A percentile compares a stretch with the other conserved stretches of the same genome.
These are phyloP conservation scores for Campoplex capitator DNA, from an alignment of 2,888 invertebrate genomes.

Conservation along the genomic window DNA sequence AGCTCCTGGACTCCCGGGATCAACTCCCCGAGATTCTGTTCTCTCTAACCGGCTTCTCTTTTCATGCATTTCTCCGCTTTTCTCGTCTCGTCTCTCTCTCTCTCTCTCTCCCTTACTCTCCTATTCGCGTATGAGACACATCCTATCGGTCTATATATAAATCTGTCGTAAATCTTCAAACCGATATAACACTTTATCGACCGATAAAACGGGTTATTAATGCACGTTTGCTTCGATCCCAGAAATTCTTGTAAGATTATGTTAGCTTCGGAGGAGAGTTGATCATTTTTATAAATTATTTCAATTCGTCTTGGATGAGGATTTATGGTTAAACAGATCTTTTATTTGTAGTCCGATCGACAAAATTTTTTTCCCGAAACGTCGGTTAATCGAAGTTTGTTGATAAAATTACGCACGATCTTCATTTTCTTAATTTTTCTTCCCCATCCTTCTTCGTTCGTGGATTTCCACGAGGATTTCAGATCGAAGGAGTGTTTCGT, in stretches of 20 bases:
- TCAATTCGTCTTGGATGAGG: background rate
- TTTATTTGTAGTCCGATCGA: background rate
- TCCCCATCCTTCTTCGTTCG: background rate
- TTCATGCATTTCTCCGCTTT: constrained; percentile 16
- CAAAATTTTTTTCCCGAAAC: too few species aligned
- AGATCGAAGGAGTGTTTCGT: background rate
- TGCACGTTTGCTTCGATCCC: constrained; percentile 76
- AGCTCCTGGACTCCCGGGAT: constrained; percentile 48
- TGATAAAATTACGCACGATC: background rate
- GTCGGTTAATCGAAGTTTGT: too few species aligned
- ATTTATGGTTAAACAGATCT: background rate
- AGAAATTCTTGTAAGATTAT: constrained; percentile 69
- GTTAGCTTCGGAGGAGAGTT: constrained; percentile 66
- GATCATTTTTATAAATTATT: background rate
- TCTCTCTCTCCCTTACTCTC: background rate
- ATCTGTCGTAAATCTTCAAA: constrained; percentile 78
- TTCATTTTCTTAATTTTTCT: background rate
- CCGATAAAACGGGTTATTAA: constrained; percentile 80
- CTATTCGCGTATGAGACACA: background rate
- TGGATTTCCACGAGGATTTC: background rate
- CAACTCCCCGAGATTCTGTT: constrained; percentile 37
- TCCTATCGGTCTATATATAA: constrained; percentile 77
- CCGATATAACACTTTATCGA: constrained; percentile 79
- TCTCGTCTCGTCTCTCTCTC: constrained; percentile 4
- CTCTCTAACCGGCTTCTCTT: constrained; percentile 47